Evolutionary conservation across 1,140 invertebrate genomes (phyloP).

Genomic region (Rhopalosiphum padi): DNA sequence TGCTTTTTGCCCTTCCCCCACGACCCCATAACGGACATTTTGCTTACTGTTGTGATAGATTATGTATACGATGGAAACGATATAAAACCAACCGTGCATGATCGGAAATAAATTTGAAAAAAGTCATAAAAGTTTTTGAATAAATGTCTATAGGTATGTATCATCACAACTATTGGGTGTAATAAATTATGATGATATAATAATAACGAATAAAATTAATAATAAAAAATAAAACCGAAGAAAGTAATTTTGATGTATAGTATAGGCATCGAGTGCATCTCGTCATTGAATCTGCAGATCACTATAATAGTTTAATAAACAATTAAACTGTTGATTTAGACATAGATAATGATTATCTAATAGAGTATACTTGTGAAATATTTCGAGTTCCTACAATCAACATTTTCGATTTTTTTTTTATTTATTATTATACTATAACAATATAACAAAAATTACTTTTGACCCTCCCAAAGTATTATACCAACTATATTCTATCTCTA

Average conservation of each 20-base stretch:
- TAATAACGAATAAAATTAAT: not conserved
- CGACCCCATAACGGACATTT: not conserved
- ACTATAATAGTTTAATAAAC: too few relatives aligned
- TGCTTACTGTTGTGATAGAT: not conserved
- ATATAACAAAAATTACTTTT: not conserved
- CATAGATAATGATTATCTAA: too few relatives aligned
- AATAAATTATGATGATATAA: not conserved
- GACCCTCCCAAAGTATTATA: not conserved
- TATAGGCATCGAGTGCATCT: too few relatives aligned
- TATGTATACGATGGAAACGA: not conserved
- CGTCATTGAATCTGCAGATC: too few relatives aligned
- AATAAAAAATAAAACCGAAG: not conserved
- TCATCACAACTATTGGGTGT: not conserved
- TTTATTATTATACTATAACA: not conserved
- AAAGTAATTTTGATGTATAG: not conserved
- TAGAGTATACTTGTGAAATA: not conserved
- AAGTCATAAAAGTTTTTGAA: not conserved
- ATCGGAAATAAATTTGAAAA: not conserved
- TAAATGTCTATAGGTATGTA: not conserved
- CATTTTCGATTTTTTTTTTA: not conserved
- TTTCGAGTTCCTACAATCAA: not conserved
- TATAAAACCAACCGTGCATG: not conserved
- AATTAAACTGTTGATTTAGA: too few relatives aligned
- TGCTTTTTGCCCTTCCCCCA: not conserved
- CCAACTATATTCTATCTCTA: not conserved